Percentiles rank a stretch among this genome's conserved stretches.
Evolutionary conservation across 2,888 invertebrate species (phyloP).

Genomic region (Anthrax anthrax): DNA sequence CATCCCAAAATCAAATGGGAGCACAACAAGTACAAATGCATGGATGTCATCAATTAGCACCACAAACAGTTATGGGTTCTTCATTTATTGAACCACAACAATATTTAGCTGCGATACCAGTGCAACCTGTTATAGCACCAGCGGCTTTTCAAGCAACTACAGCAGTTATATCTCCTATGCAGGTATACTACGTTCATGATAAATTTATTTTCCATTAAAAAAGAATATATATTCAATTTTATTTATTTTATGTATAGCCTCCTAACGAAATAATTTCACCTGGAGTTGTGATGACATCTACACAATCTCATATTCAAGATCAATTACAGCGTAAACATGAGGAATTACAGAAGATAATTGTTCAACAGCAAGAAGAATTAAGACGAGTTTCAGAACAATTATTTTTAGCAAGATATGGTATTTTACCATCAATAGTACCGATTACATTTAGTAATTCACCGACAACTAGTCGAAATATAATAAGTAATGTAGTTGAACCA

Average conservation of each 20-base stretch:
- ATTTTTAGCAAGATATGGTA: conserved; percentile 63
- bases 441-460: conserved; percentile 5
- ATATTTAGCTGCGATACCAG: conserved; percentile 42
- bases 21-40: conserved; percentile 13
- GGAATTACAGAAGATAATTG: conserved; percentile 69
- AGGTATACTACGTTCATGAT: conserved; percentile 15
- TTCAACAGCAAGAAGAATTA: conserved; percentile 74
- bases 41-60: conserved; percentile 1
- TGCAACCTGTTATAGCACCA: conserved; percentile 41
- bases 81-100: conserved; percentile 37
- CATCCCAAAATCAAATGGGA: conserved; percentile 16
- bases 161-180: conserved; percentile 28
- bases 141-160: conserved; percentile 35
- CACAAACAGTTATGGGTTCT: conserved; percentile 20
- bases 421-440: conserved; percentile 36
- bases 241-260: not conserved
- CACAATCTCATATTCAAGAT: conserved; percentile 49
- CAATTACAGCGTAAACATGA: conserved; percentile 72
- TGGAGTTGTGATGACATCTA: conserved; percentile 39
- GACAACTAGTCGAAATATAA: conserved; percentile 2
- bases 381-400: conserved; percentile 76
- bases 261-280: conserved; percentile 21
- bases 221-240: not conserved
- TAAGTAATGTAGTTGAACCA: not conserved
- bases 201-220: too few species aligned